Evolutionary conservation across 2,797 vertebrate species (phyloP).

Genomic region (Sebastiscus albofasciatus): DNA sequence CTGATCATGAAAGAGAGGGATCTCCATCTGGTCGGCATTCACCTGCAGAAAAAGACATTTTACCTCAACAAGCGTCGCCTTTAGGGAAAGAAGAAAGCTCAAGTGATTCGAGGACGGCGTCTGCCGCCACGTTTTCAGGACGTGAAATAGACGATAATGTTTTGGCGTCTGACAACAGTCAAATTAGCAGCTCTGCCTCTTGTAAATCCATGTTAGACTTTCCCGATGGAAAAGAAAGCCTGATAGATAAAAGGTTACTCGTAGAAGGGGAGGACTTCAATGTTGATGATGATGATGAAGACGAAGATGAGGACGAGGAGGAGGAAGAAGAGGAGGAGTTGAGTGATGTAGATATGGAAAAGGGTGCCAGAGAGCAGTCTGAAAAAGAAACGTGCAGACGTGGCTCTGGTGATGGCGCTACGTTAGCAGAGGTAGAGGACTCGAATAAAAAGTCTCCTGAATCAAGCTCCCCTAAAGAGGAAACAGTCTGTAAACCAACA

Average conservation of each 20-base stretch:
- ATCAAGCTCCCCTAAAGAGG: constrained; percentile 34
- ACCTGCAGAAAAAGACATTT: constrained; percentile 77
- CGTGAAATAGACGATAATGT: constrained; percentile 79
- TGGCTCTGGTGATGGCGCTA: constrained; percentile 51
- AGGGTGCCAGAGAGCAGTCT: constrained; percentile 93
- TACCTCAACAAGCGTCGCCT: constrained; percentile 49
- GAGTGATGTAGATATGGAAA: constrained; percentile 94
- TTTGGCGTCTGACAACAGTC: constrained; percentile 75
- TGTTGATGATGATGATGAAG: constrained; percentile 74
- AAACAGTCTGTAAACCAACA: constrained; percentile 35
- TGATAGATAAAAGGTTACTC: constrained; percentile 77
- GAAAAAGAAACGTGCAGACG: constrained; percentile 89
- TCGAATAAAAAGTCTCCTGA: constrained; percentile 59
- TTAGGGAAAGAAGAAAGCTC: constrained; percentile 36
- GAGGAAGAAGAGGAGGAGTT: constrained; percentile 82
- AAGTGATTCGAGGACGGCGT: constrained; percentile 43
- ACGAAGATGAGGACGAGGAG: constrained; percentile 72
- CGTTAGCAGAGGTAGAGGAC: constrained; percentile 51
- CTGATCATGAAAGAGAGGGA: constrained; percentile 54
- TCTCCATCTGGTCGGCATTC: constrained; percentile 73
- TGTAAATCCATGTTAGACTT: constrained; percentile 65
- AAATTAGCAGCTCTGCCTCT: constrained; percentile 65
- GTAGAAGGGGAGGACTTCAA: constrained; percentile 82
- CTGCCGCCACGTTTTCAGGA: constrained; percentile 45
- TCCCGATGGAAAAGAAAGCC: constrained; percentile 76